These are phyloP conservation scores for Poeciliopsis presidionis DNA, from an alignment of 2,797 vertebrate genomes.

Conservation along the genomic window DNA sequence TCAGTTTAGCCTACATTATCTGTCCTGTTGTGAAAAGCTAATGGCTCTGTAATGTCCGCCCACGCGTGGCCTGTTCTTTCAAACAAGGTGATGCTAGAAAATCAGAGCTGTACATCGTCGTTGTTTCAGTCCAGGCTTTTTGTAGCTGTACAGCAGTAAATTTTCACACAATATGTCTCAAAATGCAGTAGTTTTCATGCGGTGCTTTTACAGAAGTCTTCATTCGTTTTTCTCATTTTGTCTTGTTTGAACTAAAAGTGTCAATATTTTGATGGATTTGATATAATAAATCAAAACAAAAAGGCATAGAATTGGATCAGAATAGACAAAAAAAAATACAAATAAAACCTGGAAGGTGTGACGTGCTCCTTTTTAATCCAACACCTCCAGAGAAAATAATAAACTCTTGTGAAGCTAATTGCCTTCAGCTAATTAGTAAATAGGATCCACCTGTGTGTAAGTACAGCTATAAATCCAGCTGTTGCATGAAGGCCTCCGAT, in stretches of 20 bases:
- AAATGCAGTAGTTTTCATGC: not conserved
- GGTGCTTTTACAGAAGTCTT: not conserved
- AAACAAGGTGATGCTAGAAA: not conserved
- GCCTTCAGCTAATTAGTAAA: not conserved
- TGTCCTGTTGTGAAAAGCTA: conserved; percentile 1
- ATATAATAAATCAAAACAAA: not conserved
- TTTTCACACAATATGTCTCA: not conserved
- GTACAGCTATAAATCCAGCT: not conserved
- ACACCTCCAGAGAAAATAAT: not conserved
- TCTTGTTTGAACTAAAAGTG: not conserved
- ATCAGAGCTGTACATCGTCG: not conserved
- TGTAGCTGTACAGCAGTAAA: not conserved
- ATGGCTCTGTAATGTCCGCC: not conserved
- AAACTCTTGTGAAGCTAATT: not conserved
- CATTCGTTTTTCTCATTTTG: not conserved
- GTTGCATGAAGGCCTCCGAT: not conserved
- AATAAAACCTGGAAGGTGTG: not conserved
- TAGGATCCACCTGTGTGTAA: not conserved
- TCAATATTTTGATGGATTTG: not conserved
- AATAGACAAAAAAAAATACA: not conserved
- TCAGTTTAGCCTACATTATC: not conserved
- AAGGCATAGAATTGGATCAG: not conserved
- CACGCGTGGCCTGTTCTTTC: conserved; percentile 5
- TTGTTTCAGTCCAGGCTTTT: not conserved
- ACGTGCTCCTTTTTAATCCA: not conserved